Evolutionary conservation across 2,888 invertebrate genomes (phyloP).

Genomic region (Ligdia adustata): DNA sequence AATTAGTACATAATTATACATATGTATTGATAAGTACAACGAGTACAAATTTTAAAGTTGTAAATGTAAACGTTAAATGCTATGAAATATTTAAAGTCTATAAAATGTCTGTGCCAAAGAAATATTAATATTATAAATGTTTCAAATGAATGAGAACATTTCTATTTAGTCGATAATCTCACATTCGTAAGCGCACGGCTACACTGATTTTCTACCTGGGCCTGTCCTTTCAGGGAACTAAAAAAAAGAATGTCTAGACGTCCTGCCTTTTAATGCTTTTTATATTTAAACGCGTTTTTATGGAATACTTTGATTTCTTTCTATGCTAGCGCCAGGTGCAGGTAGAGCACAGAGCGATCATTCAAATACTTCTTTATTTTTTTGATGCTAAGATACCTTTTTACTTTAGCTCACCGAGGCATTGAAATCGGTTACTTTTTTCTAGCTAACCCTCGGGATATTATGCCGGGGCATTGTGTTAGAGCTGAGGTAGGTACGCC

Average conservation of each 20-base stretch:
- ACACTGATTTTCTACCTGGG: constrained; percentile 62
- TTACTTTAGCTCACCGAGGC: constrained; percentile 44
- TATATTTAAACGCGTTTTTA: constrained; percentile 74
- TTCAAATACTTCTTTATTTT: constrained; percentile 63
- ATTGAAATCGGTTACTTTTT: constrained; percentile 46
- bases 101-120: constrained; percentile 28
- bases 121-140: constrained; percentile 27
- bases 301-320: constrained; percentile 64
- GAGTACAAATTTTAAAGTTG: constrained; percentile 26
- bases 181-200: constrained; percentile 15
- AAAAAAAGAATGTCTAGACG: constrained; percentile 77
- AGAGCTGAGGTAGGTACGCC: constrained; percentile 29
- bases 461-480: constrained; percentile 34
- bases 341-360: constrained; percentile 59
- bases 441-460: constrained; percentile 41
- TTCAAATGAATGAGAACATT: constrained; percentile 24
- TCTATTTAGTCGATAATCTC: constrained; percentile 26
- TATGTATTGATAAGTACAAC: neutral
- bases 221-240: constrained; percentile 67
- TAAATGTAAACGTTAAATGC: constrained; percentile 3
- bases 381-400: constrained; percentile 57
- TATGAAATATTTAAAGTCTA: constrained; percentile 2
- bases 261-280: constrained; percentile 75
- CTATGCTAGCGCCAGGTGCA: constrained; percentile 74
- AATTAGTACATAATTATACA: neutral